Conservation (phyloP, 1,140 invertebrate species). For the Drosophila ohnishii region DNA sequence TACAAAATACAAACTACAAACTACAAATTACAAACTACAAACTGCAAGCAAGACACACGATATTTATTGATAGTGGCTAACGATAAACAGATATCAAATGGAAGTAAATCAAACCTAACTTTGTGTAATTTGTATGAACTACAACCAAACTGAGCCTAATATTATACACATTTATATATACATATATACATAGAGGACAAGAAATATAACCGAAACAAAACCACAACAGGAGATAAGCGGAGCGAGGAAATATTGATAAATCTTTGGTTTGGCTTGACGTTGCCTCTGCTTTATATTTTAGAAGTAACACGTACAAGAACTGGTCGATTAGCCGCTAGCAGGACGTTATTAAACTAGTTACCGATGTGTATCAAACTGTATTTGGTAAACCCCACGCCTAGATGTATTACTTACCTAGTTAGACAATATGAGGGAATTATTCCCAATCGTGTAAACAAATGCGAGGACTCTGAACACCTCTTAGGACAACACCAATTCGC, state of each 20-base stretch:
- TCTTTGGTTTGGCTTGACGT: slow-evolving; percentile 20
- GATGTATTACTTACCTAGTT: slow-evolving; percentile 70
- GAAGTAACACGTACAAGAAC: slow-evolving; percentile 23
- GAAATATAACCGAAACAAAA: slow-evolving; percentile 31
- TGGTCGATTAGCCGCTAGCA: slow-evolving; percentile 45
- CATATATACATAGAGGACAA: slow-evolving; percentile 19
- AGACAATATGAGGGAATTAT: slow-evolving; percentile 80
- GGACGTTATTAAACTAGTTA: slow-evolving; percentile 10
- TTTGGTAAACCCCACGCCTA: slow-evolving; percentile 36
- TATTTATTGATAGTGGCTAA: slow-evolving; percentile 34
- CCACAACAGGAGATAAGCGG: slow-evolving; percentile 22
- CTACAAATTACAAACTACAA: slow-evolving; percentile 11
- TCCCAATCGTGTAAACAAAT: slow-evolving; percentile 58
- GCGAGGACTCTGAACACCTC: slow-evolving; percentile 52
- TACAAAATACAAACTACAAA: slow-evolving; percentile 43
- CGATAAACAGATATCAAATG: slow-evolving; percentile 28
- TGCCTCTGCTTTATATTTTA: slow-evolving; percentile 17
- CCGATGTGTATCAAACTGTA: slow-evolving; percentile 28
- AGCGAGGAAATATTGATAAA: slow-evolving; percentile 1
- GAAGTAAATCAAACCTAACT: slow-evolving; percentile 29
- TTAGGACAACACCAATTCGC: slow-evolving; percentile 62
- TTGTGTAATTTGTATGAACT: slow-evolving; percentile 48
- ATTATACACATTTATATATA: slow-evolving; percentile 31
- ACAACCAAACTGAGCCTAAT: slow-evolving; percentile 34
- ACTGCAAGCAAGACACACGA: slow-evolving; percentile 17